These are phyloP conservation scores for Lithobates pipiens DNA, from an alignment of 2,797 vertebrate species.

Conservation along the genomic window DNA sequence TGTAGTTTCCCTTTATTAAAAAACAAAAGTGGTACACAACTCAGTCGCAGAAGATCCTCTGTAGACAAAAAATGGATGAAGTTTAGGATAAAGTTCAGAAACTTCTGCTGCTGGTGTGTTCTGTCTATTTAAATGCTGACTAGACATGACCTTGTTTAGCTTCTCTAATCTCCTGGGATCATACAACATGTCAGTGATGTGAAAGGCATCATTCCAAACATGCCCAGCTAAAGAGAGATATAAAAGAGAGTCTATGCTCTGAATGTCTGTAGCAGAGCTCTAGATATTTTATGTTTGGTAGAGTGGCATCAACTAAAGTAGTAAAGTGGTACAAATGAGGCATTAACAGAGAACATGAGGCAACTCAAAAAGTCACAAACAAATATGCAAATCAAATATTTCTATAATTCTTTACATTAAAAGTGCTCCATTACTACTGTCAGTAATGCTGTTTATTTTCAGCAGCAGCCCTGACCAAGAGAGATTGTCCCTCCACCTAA, in stretches of 20 bases:
- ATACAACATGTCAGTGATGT: conserved; percentile 43
- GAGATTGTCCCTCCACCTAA: too few relatives aligned
- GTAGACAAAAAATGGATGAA: not conserved
- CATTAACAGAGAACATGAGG: not conserved
- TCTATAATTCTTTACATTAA: not conserved
- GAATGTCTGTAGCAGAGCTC: not conserved
- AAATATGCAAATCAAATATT: not conserved
- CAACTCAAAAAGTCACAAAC: not conserved
- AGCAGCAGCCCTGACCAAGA: too few relatives aligned
- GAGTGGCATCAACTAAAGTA: not conserved
- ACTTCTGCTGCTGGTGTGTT: not conserved
- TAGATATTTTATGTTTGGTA: not conserved
- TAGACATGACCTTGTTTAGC: conserved; percentile 59
- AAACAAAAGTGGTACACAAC: not conserved
- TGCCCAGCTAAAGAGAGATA: conserved; percentile 6
- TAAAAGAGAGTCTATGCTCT: conserved; percentile 6
- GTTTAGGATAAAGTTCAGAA: conserved; percentile 5
- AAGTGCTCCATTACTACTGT: too few relatives aligned
- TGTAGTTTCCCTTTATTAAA: not conserved
- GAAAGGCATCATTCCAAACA: conserved; percentile 45
- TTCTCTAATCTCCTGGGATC: conserved; percentile 52
- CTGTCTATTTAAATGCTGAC: conserved; percentile 55
- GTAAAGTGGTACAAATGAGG: not conserved
- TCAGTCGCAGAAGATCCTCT: not conserved
- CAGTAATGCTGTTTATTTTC: too few relatives aligned